Conservation (phyloP, 2,113 vertebrate species). For the Mobula hypostoma region DNA sequence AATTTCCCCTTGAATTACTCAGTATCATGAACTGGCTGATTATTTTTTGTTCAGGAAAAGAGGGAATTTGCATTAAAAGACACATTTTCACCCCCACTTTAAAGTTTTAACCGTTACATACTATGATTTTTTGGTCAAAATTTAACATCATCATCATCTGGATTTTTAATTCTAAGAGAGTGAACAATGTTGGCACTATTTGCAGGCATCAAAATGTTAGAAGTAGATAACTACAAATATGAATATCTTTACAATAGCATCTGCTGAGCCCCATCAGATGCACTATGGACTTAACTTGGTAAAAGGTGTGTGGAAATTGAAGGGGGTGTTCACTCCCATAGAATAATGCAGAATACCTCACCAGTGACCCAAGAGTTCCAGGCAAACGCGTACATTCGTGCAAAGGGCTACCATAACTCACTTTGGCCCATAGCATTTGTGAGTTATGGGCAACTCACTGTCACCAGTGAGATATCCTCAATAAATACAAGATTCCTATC, state of each 20-base stretch:
- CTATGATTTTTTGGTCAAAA: constrained; percentile 31
- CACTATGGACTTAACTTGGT: not conserved
- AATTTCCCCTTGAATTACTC: not conserved
- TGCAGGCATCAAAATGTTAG: constrained; percentile 3
- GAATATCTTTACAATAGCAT: not conserved
- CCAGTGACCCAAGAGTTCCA: constrained; percentile 26
- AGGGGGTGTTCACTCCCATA: constrained; percentile 26
- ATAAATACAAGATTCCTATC: not conserved
- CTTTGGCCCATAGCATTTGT: constrained; percentile 9
- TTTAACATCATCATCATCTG: constrained; percentile 16
- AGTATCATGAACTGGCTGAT: not conserved
- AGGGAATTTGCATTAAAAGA: constrained; percentile 1
- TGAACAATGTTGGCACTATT: constrained; percentile 35
- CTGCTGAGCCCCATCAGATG: not conserved
- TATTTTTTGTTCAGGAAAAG: not conserved
- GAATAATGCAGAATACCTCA: constrained; percentile 31
- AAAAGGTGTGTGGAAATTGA: constrained; percentile 6
- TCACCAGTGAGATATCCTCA: constrained; percentile 37
- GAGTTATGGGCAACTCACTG: constrained; percentile 36
- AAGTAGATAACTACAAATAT: not conserved
- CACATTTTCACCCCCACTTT: constrained; percentile 23
- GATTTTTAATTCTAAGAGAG: constrained; percentile 33
- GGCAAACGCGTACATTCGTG: not conserved
- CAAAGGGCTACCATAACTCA: constrained; percentile 28
- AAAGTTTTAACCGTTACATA: constrained; percentile 33